Percentiles rank a stretch among this genome's conserved stretches.
phyloP scores from a whole-genome alignment of 2,113 vertebrate genomes.

The Nymphicus hollandicus region DNA sequence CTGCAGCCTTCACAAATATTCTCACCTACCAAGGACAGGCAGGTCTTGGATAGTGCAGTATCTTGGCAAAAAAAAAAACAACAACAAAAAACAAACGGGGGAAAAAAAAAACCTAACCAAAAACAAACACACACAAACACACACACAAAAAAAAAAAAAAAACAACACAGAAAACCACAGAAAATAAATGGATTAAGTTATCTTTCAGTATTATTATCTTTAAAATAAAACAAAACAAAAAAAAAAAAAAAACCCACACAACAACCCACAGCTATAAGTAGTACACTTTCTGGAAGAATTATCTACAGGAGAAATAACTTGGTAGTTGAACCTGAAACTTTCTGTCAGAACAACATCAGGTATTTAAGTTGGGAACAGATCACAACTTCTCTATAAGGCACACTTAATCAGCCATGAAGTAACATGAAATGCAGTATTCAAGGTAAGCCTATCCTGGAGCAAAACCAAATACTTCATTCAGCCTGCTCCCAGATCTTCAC shows the following conservation, averaged over 20 bases:
- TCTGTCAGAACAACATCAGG: background rate
- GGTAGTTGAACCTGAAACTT: background rate
- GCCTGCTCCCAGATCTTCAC: background rate
- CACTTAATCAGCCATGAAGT: background rate
- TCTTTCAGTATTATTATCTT: background rate
- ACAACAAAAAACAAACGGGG: background rate
- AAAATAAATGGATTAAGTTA: background rate
- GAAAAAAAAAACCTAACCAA: no score
- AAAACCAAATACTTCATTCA: background rate
- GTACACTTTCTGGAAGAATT: background rate
- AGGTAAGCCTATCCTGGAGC: background rate
- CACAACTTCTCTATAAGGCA: background rate
- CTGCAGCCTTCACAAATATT: constrained; percentile 1
- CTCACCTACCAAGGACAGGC: background rate
- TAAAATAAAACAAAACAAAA: background rate
- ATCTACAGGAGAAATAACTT: background rate
- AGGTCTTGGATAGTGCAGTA: background rate
- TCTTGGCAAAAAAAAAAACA: background rate
- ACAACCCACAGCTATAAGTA: background rate
- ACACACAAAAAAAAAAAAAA: background rate
- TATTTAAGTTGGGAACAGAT: background rate
- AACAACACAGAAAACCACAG: background rate
- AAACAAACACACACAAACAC: no score
- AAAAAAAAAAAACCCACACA: background rate
- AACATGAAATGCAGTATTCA: background rate